Evolutionary conservation across 1,140 invertebrate species (phyloP).

Genomic region (Helicoverpa armigera): DNA sequence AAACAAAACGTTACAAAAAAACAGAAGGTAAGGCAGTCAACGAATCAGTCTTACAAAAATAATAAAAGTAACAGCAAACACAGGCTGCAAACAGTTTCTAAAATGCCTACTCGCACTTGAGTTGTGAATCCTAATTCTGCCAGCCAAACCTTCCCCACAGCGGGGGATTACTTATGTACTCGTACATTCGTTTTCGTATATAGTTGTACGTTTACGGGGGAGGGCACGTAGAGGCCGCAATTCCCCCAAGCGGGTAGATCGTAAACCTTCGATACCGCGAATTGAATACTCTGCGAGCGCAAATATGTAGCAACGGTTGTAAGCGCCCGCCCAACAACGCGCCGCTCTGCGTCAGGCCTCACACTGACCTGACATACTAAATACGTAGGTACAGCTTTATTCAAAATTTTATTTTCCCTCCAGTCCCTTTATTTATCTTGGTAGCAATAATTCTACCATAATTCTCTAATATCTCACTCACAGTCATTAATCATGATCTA

Average conservation of each 20-base stretch:
- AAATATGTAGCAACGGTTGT: conserved; percentile 66
- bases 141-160: conserved; percentile 59
- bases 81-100: conserved; percentile 24
- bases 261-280: conserved; percentile 80
- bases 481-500: no score
- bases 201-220: conserved; percentile 65
- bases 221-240: conserved; percentile 75
- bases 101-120: conserved; percentile 48
- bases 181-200: conserved; percentile 68
- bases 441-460: no score
- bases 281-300: conserved; percentile 73
- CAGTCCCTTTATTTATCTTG: background rate
- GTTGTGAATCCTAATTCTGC: conserved; percentile 75
- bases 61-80: conserved; percentile 29
- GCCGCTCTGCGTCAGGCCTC: conserved; percentile 2
- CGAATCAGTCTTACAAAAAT: background rate
- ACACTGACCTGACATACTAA: conserved; percentile 13
- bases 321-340: conserved; percentile 60
- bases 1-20: no score
- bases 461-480: no score
- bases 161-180: conserved; percentile 72
- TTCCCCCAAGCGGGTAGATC: conserved; percentile 79
- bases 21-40: background rate
- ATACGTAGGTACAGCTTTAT: background rate
- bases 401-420: background rate